Conservation (phyloP, 92 coral and sea anemone genomes). For the Palythoa grandiflora region DNA sequence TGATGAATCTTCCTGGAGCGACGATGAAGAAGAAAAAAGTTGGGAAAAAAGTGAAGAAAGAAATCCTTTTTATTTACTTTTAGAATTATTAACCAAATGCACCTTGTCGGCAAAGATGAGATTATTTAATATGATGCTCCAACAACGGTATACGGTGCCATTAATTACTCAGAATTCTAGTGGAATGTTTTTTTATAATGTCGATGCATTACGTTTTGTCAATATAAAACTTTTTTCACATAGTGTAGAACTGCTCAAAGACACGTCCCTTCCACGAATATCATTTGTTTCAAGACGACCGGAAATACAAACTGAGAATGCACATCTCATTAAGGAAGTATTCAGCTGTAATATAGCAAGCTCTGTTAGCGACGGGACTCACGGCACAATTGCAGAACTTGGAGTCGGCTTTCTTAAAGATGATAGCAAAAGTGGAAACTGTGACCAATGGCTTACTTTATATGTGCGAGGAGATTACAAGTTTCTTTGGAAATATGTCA, state of each 20-base stretch:
- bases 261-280: not conserved
- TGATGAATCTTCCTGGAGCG: not conserved
- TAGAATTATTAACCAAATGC: not conserved
- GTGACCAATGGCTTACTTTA: not conserved
- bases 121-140: constrained; percentile 9
- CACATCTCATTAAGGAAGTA: not conserved
- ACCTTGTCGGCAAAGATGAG: constrained; percentile 16
- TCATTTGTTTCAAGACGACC: not conserved
- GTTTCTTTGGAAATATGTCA: not conserved
- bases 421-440: not conserved
- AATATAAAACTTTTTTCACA: not conserved
- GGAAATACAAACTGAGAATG: constrained; percentile 11
- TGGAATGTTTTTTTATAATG: constrained; percentile 3
- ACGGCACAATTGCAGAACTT: constrained; percentile 18
- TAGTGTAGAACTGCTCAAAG: not conserved
- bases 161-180: not conserved
- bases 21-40: not conserved
- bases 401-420: constrained; percentile 17
- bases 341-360: not conserved
- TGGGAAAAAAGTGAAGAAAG: not conserved
- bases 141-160: constrained; percentile 11
- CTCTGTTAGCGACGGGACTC: not conserved
- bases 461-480: constrained; percentile 15
- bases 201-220: constrained; percentile 1
- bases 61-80: not conserved